Percentiles rank a stretch among this genome's conserved stretches.
Conservation (phyloP, 1,140 invertebrate species). For the Bombus ignitus region DNA sequence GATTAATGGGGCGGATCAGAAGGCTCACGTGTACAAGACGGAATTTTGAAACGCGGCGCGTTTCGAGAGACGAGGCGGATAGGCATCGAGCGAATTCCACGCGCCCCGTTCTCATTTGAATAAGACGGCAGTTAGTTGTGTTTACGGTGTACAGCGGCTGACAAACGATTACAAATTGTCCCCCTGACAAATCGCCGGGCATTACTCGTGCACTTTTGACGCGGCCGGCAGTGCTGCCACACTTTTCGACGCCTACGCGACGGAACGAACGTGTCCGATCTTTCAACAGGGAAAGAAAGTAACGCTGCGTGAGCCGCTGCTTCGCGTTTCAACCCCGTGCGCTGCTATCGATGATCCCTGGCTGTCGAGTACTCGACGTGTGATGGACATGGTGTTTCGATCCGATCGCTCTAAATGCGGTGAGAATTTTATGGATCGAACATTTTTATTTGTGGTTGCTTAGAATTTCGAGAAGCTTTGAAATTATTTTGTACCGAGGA, state of each 20-base stretch:
- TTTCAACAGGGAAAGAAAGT: conserved; percentile 18
- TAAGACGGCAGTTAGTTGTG: conserved; percentile 80
- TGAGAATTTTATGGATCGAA: neutral
- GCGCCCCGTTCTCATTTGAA: conserved; percentile 77
- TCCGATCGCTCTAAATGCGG: too few species aligned
- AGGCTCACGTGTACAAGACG: conserved; percentile 46
- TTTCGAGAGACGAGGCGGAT: conserved; percentile 39
- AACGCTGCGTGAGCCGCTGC: neutral
- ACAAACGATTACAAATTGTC: conserved; percentile 82
- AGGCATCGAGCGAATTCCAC: conserved; percentile 45
- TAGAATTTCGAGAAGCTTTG: neutral
- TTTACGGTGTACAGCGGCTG: conserved; percentile 77
- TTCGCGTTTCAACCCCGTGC: neutral
- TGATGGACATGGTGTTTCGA: neutral
- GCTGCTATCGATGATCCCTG: conserved; percentile 13
- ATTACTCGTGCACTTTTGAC: conserved; percentile 64
- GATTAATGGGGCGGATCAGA: conserved; percentile 63
- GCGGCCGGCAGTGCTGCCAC: conserved; percentile 16
- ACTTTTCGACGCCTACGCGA: conserved; percentile 26
- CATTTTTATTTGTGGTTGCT: neutral
- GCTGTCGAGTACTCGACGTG: neutral
- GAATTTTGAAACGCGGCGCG: conserved; percentile 37
- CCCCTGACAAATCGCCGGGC: conserved; percentile 58
- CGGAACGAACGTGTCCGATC: conserved; percentile 38
- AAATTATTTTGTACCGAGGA: neutral